Percentiles rank a stretch among this genome's conserved stretches.
Conservation (phyloP, 2,797 vertebrate species). For the Morus bassanus region DNA sequence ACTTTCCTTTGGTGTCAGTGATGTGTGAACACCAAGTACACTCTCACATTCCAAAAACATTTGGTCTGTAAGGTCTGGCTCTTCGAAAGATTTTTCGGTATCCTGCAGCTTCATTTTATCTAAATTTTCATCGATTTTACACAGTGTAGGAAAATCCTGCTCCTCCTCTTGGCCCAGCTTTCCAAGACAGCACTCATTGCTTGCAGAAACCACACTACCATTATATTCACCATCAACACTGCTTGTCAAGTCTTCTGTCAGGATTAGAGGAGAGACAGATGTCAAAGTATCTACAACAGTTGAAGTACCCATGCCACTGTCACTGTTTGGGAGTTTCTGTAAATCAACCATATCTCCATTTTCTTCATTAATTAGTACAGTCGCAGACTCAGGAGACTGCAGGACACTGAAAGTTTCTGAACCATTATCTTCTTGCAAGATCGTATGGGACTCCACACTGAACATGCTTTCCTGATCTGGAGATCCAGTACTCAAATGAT, state of each 20-base stretch:
- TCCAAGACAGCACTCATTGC: not conserved
- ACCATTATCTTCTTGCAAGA: constrained; percentile 78
- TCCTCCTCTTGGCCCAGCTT: not conserved
- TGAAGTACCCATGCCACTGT: not conserved
- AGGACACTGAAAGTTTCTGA: constrained; percentile 79
- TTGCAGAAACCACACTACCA: not conserved
- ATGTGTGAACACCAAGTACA: not conserved
- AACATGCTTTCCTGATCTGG: constrained; percentile 72
- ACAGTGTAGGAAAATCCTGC: not conserved
- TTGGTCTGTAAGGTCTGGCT: not conserved
- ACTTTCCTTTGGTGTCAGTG: not conserved
- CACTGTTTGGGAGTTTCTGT: not conserved
- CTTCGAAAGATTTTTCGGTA: not conserved
- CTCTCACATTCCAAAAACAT: not conserved
- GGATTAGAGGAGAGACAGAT: not conserved
- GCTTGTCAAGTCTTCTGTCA: not conserved
- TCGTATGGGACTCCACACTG: constrained; percentile 51
- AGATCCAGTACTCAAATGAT: constrained; percentile 76
- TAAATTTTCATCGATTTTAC: not conserved
- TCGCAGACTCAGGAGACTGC: constrained; percentile 41
- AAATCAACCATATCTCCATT: not conserved
- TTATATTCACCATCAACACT: not conserved
- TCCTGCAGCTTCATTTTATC: not conserved
- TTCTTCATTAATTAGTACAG: not conserved
- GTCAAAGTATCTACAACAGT: not conserved